Evolutionary conservation across 2,113 vertebrate species (phyloP).

Genomic region (Pogonocichla stellata): DNA sequence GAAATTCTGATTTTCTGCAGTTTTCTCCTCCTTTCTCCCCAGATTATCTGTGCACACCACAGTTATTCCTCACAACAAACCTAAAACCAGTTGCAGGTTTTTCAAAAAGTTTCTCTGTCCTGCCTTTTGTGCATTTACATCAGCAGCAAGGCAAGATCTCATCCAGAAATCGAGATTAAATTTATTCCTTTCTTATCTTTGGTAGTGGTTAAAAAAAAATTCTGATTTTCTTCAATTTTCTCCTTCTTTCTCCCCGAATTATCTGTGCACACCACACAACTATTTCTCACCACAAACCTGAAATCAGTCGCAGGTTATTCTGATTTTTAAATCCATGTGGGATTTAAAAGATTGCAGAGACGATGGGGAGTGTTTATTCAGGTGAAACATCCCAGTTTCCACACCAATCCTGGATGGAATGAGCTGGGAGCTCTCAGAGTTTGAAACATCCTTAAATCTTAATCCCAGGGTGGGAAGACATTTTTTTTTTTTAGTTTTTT

Average conservation of each 20-base stretch:
- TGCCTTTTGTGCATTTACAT: neutral
- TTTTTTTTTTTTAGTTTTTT: neutral
- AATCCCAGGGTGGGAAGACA: neutral
- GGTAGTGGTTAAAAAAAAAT: neutral
- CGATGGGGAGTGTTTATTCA: neutral
- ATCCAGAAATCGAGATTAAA: neutral
- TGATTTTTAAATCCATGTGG: neutral
- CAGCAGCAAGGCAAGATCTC: too few species aligned
- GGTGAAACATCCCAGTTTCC: neutral
- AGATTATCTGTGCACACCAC: too few species aligned
- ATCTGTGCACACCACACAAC: fast-evolving
- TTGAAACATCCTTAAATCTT: neutral
- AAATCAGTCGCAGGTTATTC: neutral
- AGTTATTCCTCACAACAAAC: neutral
- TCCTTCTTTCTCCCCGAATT: neutral
- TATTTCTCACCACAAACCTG: neutral
- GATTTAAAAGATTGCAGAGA: neutral
- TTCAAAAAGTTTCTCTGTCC: too few species aligned
- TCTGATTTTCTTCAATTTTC: fast-evolving
- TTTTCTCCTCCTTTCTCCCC: neutral
- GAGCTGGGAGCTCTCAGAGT: neutral
- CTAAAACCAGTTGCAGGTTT: fast-evolving
- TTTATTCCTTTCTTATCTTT: neutral
- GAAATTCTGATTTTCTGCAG: neutral
- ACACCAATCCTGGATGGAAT: neutral